Evolutionary conservation across 2,113 vertebrate species (phyloP).

Genomic region (Synodontis membranacea): DNA sequence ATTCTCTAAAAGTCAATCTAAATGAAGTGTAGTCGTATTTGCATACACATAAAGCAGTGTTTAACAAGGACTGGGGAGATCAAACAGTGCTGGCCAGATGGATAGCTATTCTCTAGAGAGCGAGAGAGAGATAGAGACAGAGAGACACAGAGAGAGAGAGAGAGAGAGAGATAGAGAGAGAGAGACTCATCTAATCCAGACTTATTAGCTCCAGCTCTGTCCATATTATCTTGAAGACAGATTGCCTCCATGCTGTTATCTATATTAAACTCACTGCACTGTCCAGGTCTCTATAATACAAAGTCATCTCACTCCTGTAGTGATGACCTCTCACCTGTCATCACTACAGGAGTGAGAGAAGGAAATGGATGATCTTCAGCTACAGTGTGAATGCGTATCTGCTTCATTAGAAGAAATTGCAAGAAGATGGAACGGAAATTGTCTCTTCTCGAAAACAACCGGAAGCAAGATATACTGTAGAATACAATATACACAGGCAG

Average conservation of each 20-base stretch:
- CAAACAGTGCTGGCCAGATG: constrained; percentile 35
- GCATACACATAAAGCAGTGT: constrained; percentile 12
- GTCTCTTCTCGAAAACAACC: neutral
- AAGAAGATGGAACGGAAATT: neutral
- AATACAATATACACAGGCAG: neutral
- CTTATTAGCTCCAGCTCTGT: constrained; percentile 13
- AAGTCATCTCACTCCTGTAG: neutral
- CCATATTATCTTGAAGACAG: constrained; percentile 31
- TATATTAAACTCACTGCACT: constrained; percentile 27
- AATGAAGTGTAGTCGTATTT: constrained; percentile 8
- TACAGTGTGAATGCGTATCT: neutral
- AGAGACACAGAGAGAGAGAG: neutral
- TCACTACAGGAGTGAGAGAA: neutral
- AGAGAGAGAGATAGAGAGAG: neutral
- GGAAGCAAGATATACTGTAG: neutral
- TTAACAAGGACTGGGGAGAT: constrained; percentile 14
- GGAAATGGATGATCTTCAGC: neutral
- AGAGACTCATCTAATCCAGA: neutral
- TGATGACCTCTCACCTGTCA: constrained; percentile 21
- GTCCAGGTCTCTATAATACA: neutral
- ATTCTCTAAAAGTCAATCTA: neutral
- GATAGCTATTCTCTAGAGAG: neutral
- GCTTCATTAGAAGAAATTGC: neutral
- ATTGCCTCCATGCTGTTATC: constrained; percentile 26
- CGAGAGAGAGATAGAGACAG: neutral